A percentile compares a stretch with the other conserved stretches of the same genome.
These are phyloP conservation scores for Myrmecobius fasciatus DNA, from an alignment of 2,113 vertebrate genomes.

Conservation along the genomic window DNA sequence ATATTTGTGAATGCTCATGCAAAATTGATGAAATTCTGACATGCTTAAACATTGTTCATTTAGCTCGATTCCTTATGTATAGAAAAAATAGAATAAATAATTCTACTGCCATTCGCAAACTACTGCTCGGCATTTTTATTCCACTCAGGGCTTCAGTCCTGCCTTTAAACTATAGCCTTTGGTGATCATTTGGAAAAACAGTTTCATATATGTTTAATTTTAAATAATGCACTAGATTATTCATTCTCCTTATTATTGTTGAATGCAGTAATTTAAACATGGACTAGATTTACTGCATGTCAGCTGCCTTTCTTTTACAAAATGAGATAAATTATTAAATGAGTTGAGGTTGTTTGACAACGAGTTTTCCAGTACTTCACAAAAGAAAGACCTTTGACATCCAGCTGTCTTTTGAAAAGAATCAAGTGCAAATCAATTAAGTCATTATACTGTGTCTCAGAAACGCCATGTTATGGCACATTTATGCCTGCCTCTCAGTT, in stretches of 20 bases:
- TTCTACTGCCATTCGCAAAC: constrained; percentile 84
- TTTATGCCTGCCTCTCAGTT: constrained; percentile 79
- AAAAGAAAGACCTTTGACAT: constrained; percentile 88
- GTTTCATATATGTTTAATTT: constrained; percentile 89
- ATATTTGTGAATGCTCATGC: constrained; percentile 89
- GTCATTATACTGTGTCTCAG: constrained; percentile 78
- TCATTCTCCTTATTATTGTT: constrained; percentile 86
- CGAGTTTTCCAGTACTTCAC: constrained; percentile 85
- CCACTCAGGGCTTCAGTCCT: constrained; percentile 78
- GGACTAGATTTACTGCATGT: constrained; percentile 85
- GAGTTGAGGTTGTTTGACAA: constrained; percentile 87
- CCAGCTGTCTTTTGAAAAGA: constrained; percentile 87
- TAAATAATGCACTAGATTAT: constrained; percentile 86
- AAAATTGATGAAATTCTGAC: constrained; percentile 91
- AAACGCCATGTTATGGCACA: constrained; percentile 71
- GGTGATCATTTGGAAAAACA: constrained; percentile 85
- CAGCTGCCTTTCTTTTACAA: constrained; percentile 86
- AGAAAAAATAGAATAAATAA: constrained; percentile 90
- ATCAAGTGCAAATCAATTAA: constrained; percentile 88
- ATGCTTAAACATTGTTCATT: constrained; percentile 90
- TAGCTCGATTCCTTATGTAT: constrained; percentile 89
- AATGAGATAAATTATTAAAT: constrained; percentile 89
- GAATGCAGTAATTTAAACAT: constrained; percentile 85
- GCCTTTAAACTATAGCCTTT: constrained; percentile 86
- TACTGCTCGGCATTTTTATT: constrained; percentile 84